Evolutionary conservation across 1,140 invertebrate genomes (phyloP).

Genomic region (Ephestia elutella): DNA sequence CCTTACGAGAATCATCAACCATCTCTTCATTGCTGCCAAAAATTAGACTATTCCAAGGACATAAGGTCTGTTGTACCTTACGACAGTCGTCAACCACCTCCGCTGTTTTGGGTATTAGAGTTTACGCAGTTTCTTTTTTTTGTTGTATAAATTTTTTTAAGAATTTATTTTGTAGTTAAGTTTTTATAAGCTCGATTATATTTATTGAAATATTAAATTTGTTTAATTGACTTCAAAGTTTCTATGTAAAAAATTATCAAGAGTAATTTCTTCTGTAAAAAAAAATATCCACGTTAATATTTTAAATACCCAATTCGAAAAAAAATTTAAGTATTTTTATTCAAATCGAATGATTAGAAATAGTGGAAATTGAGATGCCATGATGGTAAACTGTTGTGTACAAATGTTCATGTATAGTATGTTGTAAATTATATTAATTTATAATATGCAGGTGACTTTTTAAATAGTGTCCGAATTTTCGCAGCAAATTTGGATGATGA

Average conservation of each 20-base stretch:
- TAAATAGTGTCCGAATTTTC: too few species aligned
- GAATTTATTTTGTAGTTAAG: not conserved
- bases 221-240: too few species aligned
- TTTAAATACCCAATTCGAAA: not conserved
- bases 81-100: too few species aligned
- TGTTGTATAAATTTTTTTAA: not conserved
- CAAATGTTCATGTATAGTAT: not conserved
- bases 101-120: not conserved
- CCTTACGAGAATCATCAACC: too few species aligned
- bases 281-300: not conserved
- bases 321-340: not conserved
- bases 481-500: too few species aligned
- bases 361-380: not conserved
- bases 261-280: not conserved
- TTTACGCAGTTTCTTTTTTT: not conserved
- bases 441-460: too few species aligned
- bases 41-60: too few species aligned
- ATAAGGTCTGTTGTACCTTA: conserved; percentile 22
- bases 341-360: not conserved
- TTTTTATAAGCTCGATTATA: not conserved
- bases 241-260: not conserved
- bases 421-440: too few species aligned
- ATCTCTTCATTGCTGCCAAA: too few species aligned
- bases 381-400: not conserved
- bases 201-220: not conserved